These are phyloP conservation scores for Micropoecilia bifurca DNA, from an alignment of 2,797 vertebrate species.

Conservation along the genomic window DNA sequence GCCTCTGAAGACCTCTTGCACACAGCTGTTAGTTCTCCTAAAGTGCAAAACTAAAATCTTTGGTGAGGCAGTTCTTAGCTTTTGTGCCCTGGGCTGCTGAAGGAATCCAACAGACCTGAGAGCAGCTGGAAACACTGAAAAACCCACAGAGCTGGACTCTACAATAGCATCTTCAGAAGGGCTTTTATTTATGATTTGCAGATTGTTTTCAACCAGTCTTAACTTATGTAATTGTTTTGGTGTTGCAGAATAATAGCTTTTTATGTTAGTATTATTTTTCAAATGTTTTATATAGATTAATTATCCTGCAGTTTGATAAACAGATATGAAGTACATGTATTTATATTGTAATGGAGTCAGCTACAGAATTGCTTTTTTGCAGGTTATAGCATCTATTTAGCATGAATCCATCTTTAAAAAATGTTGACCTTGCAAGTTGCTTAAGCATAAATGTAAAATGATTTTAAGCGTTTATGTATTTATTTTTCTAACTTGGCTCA, in stretches of 20 bases:
- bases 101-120: not conserved
- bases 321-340: not conserved
- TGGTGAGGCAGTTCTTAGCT: slow-evolving; percentile 12
- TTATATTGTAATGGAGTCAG: not conserved
- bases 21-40: slow-evolving; percentile 1
- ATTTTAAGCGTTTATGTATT: not conserved
- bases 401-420: not conserved
- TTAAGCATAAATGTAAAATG: not conserved
- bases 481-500: not conserved
- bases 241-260: not conserved
- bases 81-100: slow-evolving; percentile 1
- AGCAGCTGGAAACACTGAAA: slow-evolving; percentile 3
- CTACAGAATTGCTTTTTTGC: not conserved
- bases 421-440: not conserved
- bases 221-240: not conserved
- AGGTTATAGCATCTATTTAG: too few species aligned
- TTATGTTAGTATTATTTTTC: not conserved
- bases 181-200: too few species aligned
- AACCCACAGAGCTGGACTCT: not conserved
- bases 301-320: not conserved
- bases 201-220: not conserved
- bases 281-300: not conserved
- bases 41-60: slow-evolving; percentile 12
- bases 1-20: not conserved
- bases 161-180: not conserved